phyloP scores from a whole-genome alignment of 2,113 vertebrate genomes.

The Seriola rivoliana region DNA sequence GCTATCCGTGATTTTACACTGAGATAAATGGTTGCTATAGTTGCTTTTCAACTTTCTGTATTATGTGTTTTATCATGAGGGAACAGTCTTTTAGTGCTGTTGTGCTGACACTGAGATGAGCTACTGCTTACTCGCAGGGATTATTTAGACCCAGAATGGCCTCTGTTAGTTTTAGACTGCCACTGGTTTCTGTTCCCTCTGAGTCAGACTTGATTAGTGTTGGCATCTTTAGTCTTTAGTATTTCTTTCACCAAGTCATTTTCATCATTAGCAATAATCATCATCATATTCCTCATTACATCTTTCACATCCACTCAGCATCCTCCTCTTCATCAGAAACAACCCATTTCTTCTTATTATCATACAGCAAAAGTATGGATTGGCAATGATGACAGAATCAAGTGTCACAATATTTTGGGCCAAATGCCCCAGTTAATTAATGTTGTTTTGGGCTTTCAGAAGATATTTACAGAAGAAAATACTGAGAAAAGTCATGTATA shows the following conservation, averaged over 20 bases:
- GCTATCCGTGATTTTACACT: conserved; percentile 44
- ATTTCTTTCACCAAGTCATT: conserved; percentile 34
- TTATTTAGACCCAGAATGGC: conserved; percentile 45
- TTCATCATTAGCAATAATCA: conserved; percentile 36
- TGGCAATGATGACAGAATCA: not conserved
- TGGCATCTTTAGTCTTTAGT: conserved; percentile 6
- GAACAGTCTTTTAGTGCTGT: conserved; percentile 38
- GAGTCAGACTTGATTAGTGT: conserved; percentile 27
- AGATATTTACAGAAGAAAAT: not conserved
- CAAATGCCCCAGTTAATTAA: not conserved
- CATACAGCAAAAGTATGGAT: conserved; percentile 2
- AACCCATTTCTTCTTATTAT: conserved; percentile 26
- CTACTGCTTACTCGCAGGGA: conserved; percentile 22
- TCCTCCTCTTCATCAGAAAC: conserved; percentile 21
- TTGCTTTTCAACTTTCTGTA: conserved; percentile 42
- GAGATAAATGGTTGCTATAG: conserved; percentile 66
- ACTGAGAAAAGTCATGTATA: not conserved
- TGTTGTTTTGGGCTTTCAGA: not conserved
- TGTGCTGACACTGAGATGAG: conserved; percentile 41
- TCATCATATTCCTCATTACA: conserved; percentile 21
- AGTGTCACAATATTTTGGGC: not conserved
- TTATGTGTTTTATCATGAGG: conserved; percentile 31
- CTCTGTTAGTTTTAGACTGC: conserved; percentile 40
- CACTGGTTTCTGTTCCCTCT: conserved; percentile 5
- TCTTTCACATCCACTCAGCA: conserved; percentile 27